Base-by-base conservation (phyloP, 2,888 invertebrate species). In the Eretmocerus hayati region DNA sequence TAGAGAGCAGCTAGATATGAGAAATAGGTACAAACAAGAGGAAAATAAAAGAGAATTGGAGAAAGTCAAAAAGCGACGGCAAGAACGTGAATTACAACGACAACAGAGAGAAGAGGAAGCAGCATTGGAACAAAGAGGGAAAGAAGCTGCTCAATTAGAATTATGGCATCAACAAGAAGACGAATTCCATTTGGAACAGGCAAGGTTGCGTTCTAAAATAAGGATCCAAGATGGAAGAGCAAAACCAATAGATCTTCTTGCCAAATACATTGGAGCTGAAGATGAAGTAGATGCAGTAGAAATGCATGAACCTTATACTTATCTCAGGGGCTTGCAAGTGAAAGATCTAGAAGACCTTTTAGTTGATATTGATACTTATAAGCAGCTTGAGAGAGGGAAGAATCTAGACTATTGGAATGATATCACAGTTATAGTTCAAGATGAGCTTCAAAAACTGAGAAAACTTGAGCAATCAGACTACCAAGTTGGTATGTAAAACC, bases 161-260 rank as follows among this genome's bases (percentile, higher is more conserved):
- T 90, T 90, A 64, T 97, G 96, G 94, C 89, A 90, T 64, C 81
- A 87, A 32, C 95, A 96, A 65, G 99, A 99, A 74, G 95, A 97
- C 72, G 85, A 90, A 71, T 99, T 99, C 75, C 97, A 97, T 70
- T 76, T 99, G 64, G 89, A 96, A 63, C 99, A 99, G 75, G 96
- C 97, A 0, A 81, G 92, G 31, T 75, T 95, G 47, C 78, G 97
- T 60, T 94, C 95, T 42, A 85, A 89, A 66, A 96, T 99, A 57
- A 81, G 99, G 53, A 97, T 99, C 51, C 88, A 94, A 56, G 96
- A 97, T 71, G 93, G 93, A 5, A 77, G 97, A 62, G 96, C 97
- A 0, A 99, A 99, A 67, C 96, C 99, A 0, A 99, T 99, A 57
- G 99, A 99, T 77, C 77, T 97, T 54, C 75, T 99, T 46, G 96